Evolutionary conservation across 2,888 invertebrate genomes (phyloP).

Genomic region (Heliothis peltigera): DNA sequence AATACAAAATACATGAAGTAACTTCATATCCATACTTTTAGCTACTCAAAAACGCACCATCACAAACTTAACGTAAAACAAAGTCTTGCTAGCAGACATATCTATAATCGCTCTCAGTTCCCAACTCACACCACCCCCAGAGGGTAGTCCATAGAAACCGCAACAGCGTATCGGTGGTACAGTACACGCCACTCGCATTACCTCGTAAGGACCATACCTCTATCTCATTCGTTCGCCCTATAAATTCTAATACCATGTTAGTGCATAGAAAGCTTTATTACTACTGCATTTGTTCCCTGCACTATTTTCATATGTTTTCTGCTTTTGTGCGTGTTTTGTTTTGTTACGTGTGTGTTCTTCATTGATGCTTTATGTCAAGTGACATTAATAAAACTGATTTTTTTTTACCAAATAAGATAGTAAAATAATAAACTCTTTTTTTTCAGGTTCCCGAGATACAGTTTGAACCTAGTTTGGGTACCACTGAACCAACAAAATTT

Average conservation of each 20-base stretch:
- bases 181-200: constrained; percentile 80
- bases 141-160: constrained; percentile 83
- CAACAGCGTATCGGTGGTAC: constrained; percentile 82
- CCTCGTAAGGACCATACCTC: constrained; percentile 71
- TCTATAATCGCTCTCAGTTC: constrained; percentile 27
- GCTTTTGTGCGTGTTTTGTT: constrained; percentile 28
- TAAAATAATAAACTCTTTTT: too few species aligned
- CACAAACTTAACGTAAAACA: neutral
- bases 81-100: too few species aligned
- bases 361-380: constrained; percentile 27
- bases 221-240: constrained; percentile 73
- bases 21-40: too few species aligned
- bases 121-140: constrained; percentile 61
- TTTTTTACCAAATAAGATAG: too few species aligned
- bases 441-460: too few species aligned
- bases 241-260: constrained; percentile 78
- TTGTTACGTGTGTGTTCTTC: constrained; percentile 22
- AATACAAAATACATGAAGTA: too few species aligned
- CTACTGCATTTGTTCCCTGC: constrained; percentile 68
- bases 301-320: constrained; percentile 57
- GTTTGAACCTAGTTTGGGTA: too few species aligned
- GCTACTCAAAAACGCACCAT: too few species aligned
- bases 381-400: too few species aligned
- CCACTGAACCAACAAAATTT: too few species aligned
- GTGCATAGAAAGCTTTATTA: constrained; percentile 75